A percentile compares a stretch with the other conserved stretches of the same genome.
Evolutionary conservation across 2,797 vertebrate species (phyloP).

Genomic region (Emys orbicularis): DNA sequence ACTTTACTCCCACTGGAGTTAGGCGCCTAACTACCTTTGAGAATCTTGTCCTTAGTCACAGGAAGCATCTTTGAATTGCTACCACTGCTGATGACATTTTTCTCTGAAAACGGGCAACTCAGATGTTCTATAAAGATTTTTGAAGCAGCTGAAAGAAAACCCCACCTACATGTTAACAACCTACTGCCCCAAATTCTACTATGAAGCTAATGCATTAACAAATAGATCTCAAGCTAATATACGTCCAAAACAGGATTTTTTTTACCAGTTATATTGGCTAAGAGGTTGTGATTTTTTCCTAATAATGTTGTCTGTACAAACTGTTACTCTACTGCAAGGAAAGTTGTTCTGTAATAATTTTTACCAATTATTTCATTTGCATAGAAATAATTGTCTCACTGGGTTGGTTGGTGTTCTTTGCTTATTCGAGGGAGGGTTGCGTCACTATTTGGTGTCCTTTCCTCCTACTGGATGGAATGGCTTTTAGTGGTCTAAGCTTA

Average conservation of each 20-base stretch:
- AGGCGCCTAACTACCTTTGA: too few relatives aligned
- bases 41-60: too few relatives aligned
- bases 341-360: fast-evolving
- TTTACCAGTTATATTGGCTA: neutral
- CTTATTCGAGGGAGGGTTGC: neutral
- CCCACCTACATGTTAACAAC: too few relatives aligned
- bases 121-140: neutral
- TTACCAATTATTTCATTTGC: neutral
- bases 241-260: neutral
- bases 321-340: neutral
- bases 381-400: neutral
- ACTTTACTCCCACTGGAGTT: too few relatives aligned
- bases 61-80: neutral
- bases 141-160: neutral
- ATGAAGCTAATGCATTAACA: neutral
- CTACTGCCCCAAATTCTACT: neutral
- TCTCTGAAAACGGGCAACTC: neutral
- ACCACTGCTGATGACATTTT: neutral
- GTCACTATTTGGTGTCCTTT: neutral
- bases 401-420: fast-evolving
- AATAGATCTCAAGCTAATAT: neutral
- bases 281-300: neutral
- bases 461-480: neutral
- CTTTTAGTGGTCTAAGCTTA: neutral
- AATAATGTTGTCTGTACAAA: neutral